Conservation (phyloP, 2,113 vertebrate species). For the Heterotilapia buettikoferi region DNA sequence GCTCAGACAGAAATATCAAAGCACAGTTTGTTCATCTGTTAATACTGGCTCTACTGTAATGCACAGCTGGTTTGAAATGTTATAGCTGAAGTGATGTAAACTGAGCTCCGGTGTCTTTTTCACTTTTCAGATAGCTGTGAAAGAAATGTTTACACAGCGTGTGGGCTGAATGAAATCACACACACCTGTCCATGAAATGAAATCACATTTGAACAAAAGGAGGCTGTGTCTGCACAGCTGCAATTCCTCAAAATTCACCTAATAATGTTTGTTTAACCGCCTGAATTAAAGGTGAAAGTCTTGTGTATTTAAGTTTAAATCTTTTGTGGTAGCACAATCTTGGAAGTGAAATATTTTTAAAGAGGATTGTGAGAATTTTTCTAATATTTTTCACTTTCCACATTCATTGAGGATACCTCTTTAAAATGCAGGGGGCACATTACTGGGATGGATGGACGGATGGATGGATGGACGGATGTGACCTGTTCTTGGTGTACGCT, state of each 20-base stretch:
- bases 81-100: neutral
- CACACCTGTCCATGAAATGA: rapidly evolving
- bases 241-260: rapidly evolving
- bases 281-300: neutral
- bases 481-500: neutral
- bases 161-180: neutral
- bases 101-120: neutral
- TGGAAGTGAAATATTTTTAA: neutral
- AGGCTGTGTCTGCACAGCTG: neutral
- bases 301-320: neutral
- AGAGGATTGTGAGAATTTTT: neutral
- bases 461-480: rapidly evolving
- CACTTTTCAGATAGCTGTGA: rapidly evolving
- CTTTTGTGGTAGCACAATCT: rapidly evolving
- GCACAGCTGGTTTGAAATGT: neutral
- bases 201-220: neutral
- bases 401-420: neutral
- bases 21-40: neutral
- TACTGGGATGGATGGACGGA: rapidly evolving
- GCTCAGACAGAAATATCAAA: neutral
- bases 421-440: neutral
- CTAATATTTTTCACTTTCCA: neutral
- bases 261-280: rapidly evolving
- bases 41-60: neutral
- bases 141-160: neutral